These are phyloP conservation scores for Resseliella maxima DNA, from an alignment of 2,888 invertebrate species.

Conservation along the genomic window DNA sequence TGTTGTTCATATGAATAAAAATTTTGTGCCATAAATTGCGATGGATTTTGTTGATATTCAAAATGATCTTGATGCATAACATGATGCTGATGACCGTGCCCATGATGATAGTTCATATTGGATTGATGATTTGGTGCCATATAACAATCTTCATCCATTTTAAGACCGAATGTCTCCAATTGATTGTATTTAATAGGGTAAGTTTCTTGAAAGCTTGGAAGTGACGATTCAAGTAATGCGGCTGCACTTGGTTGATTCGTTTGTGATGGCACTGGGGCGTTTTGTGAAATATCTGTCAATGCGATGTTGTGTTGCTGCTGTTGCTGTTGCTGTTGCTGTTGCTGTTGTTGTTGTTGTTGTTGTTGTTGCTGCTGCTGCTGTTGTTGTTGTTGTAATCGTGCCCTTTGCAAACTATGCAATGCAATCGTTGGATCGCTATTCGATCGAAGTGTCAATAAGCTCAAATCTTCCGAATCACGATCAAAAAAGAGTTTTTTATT, in stretches of 20 bases:
- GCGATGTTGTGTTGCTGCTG: slow-evolving; percentile 62
- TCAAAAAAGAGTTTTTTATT: slow-evolving; percentile 62
- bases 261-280: slow-evolving; percentile 64
- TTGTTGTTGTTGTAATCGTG: slow-evolving; percentile 60
- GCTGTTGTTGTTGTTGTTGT: slow-evolving; percentile 60
- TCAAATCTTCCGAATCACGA: slow-evolving; percentile 63
- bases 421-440: slow-evolving; percentile 67
- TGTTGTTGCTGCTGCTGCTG: slow-evolving; percentile 60
- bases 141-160: slow-evolving; percentile 89
- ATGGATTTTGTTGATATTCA: slow-evolving; percentile 66
- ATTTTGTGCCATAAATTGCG: slow-evolving; percentile 37
- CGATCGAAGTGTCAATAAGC: slow-evolving; percentile 65
- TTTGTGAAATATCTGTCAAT: slow-evolving; percentile 24
- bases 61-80: slow-evolving; percentile 67
- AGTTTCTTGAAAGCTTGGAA: slow-evolving; percentile 91
- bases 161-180: slow-evolving; percentile 75
- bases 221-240: slow-evolving; percentile 70
- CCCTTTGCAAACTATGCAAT: slow-evolving; percentile 63
- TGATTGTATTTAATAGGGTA: slow-evolving; percentile 82
- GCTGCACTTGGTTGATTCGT: slow-evolving; percentile 66
- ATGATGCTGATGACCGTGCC: slow-evolving; percentile 66
- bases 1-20: slow-evolving; percentile 61
- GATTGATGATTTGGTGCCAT: slow-evolving; percentile 68
- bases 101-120: slow-evolving; percentile 60
- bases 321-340: slow-evolving; percentile 65